Percentiles rank a stretch among this genome's conserved stretches.
These are phyloP conservation scores for Xenentodon cancila DNA, from an alignment of 2,797 vertebrate species.

Conservation along the genomic window DNA sequence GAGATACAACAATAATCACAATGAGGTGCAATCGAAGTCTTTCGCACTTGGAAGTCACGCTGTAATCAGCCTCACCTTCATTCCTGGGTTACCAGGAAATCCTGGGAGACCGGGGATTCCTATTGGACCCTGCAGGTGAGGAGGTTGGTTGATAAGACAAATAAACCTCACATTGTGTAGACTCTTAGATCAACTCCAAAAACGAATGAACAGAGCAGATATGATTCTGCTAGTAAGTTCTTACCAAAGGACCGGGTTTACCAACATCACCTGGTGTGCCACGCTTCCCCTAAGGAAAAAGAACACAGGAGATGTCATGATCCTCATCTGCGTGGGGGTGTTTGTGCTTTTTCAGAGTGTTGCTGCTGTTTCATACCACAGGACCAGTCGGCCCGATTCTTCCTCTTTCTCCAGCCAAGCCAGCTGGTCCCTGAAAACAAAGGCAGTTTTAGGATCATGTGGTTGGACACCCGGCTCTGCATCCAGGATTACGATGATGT, in stretches of 20 bases:
- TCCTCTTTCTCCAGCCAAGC: slow-evolving; percentile 93
- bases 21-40: not conserved
- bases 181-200: no score
- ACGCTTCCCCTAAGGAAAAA: slow-evolving; percentile 85
- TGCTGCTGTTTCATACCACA: slow-evolving; percentile 79
- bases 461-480: not conserved
- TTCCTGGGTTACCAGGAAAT: slow-evolving; percentile 91
- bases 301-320: not conserved
- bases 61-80: slow-evolving; percentile 84
- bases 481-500: not conserved
- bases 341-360: not conserved
- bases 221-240: slow-evolving; percentile 29
- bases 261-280: slow-evolving; percentile 89
- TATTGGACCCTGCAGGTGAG: slow-evolving; percentile 85
- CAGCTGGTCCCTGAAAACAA: slow-evolving; percentile 86
- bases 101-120: slow-evolving; percentile 89
- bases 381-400: slow-evolving; percentile 86
- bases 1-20: not conserved
- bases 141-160: not conserved
- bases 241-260: slow-evolving; percentile 92
- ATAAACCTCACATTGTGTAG: no score
- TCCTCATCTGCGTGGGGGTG: not conserved
- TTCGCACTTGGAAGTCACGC: not conserved
- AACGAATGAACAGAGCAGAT: no score
- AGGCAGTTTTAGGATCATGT: not conserved